These are phyloP conservation scores for Etheostoma cragini DNA, from an alignment of 2,113 vertebrate species.

Conservation along the genomic window DNA sequence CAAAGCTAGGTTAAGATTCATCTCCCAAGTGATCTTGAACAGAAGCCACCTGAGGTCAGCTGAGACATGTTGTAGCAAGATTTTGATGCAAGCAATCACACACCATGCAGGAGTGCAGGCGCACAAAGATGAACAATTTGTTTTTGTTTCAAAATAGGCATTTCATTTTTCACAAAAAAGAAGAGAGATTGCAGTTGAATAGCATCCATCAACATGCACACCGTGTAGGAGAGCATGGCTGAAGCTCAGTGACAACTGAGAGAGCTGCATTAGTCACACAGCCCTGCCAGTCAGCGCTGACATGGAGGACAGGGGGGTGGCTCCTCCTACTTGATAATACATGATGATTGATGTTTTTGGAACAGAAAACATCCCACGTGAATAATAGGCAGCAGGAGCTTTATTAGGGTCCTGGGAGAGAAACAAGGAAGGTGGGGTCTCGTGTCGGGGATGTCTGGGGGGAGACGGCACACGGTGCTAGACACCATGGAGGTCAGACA, in stretches of 20 bases:
- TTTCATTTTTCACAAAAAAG: neutral
- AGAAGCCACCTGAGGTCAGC: constrained; percentile 25
- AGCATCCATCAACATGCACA: constrained; percentile 41
- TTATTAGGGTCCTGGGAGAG: constrained; percentile 1
- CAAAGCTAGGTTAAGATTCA: neutral
- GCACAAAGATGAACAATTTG: neutral
- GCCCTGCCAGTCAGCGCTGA: constrained; percentile 59
- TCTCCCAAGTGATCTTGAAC: constrained; percentile 10
- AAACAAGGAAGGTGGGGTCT: constrained; percentile 3
- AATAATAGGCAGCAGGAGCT: constrained; percentile 48
- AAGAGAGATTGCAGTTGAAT: neutral
- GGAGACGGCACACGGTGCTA: constrained; percentile 1
- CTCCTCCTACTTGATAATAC: constrained; percentile 71
- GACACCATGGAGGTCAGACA: constrained; percentile 42
- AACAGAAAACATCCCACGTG: constrained; percentile 61
- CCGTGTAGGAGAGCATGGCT: constrained; percentile 43
- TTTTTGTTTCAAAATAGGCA: neutral
- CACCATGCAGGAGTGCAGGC: neutral
- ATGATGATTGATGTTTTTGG: constrained; percentile 62
- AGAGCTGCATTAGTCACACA: constrained; percentile 63
- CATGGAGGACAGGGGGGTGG: constrained; percentile 67
- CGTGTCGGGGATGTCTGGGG: neutral
- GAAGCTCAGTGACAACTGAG: constrained; percentile 41
- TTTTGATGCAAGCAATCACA: constrained; percentile 4
- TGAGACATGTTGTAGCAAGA: neutral